Evolutionary conservation across 2,113 vertebrate species (phyloP).

Genomic region (Aspidoscelis tigris): DNA sequence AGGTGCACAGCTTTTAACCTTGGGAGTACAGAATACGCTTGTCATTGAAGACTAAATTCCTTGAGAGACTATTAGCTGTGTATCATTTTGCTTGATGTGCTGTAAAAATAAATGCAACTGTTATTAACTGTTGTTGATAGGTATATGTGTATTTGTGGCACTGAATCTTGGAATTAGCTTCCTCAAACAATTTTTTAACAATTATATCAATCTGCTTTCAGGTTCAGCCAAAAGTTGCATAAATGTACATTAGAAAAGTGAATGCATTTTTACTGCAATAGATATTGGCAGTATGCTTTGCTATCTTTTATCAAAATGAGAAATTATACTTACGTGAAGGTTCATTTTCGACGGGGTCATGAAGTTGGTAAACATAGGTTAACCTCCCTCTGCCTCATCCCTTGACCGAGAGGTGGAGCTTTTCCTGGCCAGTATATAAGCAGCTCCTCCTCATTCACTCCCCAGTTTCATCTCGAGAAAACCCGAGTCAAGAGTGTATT

Average conservation of each 20-base stretch:
- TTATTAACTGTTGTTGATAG: neutral
- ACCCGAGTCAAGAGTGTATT: no score
- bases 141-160: neutral
- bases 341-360: no score
- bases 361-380: no score
- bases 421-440: no score
- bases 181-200: neutral
- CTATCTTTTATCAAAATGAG: neutral
- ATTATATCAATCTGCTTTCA: neutral
- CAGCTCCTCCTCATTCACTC: no score
- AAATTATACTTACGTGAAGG: no score
- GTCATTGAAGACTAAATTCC: neutral
- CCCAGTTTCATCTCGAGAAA: no score
- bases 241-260: neutral
- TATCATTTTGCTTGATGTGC: neutral
- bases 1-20: neutral
- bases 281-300: neutral
- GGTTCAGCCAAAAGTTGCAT: conserved; percentile 14
- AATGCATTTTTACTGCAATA: conserved; percentile 10
- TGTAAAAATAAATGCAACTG: neutral
- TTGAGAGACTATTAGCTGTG: neutral
- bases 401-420: no score
- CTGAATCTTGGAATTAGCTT: neutral
- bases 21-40: neutral
- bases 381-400: no score